phyloP scores from a whole-genome alignment of 2,888 invertebrate genomes.

The Dermolepida albohirtum region DNA sequence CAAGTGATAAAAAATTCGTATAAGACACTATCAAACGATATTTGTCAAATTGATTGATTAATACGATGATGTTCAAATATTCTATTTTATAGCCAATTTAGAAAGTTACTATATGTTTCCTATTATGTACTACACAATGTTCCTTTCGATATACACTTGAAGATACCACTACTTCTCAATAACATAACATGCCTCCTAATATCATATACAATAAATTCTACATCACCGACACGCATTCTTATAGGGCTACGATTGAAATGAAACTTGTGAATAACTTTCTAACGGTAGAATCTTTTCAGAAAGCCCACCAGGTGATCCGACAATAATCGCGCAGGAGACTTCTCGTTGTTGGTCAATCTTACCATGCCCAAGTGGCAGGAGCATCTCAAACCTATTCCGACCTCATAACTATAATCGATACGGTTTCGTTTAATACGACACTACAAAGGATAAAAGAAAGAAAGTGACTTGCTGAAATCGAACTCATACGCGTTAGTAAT shows the following conservation, averaged over 20 bases:
- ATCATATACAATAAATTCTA: no score
- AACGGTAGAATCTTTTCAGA: not conserved
- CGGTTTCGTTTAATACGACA: constrained; percentile 18
- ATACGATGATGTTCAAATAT: not conserved
- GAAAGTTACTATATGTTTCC: constrained; percentile 10
- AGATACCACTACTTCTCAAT: no score
- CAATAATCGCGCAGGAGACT: not conserved
- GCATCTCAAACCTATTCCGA: not conserved
- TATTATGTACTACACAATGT: not conserved
- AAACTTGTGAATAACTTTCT: not conserved
- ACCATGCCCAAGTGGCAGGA: not conserved
- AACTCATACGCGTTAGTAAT: not conserved
- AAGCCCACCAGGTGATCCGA: not conserved
- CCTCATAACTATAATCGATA: constrained; percentile 7
- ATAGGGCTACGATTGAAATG: not conserved
- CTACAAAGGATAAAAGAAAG: not conserved
- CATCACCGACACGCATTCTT: not conserved
- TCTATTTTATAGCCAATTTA: constrained; percentile 1
- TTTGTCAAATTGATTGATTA: constrained; percentile 8
- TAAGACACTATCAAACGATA: not conserved
- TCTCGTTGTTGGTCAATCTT: not conserved
- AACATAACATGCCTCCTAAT: no score
- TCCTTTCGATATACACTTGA: no score
- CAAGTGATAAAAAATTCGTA: not conserved
- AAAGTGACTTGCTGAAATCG: constrained; percentile 26